Evolutionary conservation across 2,888 invertebrate species (phyloP).

Genomic region (Tenthredo distinguenda): DNA sequence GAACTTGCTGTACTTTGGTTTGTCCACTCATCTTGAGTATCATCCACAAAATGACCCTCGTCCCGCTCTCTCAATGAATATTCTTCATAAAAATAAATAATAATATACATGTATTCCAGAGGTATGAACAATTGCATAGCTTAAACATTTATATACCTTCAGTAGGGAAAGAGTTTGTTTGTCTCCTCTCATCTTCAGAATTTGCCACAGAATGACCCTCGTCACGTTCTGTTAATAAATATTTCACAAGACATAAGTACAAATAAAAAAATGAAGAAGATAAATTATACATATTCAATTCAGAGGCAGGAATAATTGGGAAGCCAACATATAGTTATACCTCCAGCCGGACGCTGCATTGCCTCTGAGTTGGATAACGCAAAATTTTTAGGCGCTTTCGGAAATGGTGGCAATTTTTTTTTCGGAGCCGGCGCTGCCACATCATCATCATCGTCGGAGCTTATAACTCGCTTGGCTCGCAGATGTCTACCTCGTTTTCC

Average conservation of each 20-base stretch:
- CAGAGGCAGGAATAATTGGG: neutral
- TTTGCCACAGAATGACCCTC: constrained; percentile 5
- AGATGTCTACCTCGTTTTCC: constrained; percentile 9
- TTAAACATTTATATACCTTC: no score
- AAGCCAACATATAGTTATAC: neutral
- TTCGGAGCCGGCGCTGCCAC: neutral
- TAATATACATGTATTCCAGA: no score
- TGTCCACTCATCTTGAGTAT: neutral
- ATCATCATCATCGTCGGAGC: neutral
- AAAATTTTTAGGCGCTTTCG: neutral
- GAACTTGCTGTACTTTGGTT: neutral
- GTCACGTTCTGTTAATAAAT: constrained; percentile 1
- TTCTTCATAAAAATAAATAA: neutral
- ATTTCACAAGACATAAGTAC: neutral
- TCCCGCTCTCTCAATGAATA: neutral
- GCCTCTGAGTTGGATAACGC: neutral
- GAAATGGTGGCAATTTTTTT: constrained; percentile 19
- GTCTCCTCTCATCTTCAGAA: neutral
- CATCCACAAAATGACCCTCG: constrained; percentile 11
- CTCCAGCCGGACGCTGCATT: neutral
- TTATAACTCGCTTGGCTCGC: neutral
- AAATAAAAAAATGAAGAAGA: neutral
- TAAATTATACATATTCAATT: constrained; percentile 16
- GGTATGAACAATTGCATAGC: no score
- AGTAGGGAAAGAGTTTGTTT: no score